Conservation (phyloP, 2,113 vertebrate genomes). For the Paradoxurus hermaphroditus region DNA sequence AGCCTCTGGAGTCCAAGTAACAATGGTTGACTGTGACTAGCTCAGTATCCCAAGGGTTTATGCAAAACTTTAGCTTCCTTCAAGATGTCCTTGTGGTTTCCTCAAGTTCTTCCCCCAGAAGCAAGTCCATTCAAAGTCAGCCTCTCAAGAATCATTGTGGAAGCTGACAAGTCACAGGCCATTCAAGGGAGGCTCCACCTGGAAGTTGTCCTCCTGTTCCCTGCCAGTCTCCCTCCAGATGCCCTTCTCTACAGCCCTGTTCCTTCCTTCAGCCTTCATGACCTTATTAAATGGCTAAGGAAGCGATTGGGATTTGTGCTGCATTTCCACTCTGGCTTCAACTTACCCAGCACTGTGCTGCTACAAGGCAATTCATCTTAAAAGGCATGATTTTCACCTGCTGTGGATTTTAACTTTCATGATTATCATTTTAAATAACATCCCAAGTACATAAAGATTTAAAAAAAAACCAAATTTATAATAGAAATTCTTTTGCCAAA, state of each 20-base stretch:
- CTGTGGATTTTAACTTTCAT: not conserved
- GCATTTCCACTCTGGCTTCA: not conserved
- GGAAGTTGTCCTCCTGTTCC: not conserved
- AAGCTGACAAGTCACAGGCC: not conserved
- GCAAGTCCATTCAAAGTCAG: not conserved
- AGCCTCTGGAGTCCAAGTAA: not conserved
- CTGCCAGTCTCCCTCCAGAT: not conserved
- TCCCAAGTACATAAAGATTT: not conserved
- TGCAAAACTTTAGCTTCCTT: not conserved
- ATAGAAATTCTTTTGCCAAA: conserved; percentile 42
- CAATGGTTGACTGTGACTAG: not conserved
- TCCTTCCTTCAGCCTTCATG: not conserved
- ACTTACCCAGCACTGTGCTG: not conserved
- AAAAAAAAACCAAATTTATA: not conserved
- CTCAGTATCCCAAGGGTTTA: not conserved
- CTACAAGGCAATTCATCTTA: not conserved
- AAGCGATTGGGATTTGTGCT: not conserved
- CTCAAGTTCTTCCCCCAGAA: not conserved
- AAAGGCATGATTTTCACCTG: not conserved
- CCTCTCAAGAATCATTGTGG: not conserved
- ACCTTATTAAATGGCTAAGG: not conserved
- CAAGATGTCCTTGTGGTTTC: not conserved
- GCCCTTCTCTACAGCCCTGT: not conserved
- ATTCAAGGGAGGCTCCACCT: not conserved
- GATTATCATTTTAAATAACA: conserved; percentile 9